Base-by-base conservation (phyloP, 2,113 vertebrate species). In the Oncorhynchus nerka region DNA sequence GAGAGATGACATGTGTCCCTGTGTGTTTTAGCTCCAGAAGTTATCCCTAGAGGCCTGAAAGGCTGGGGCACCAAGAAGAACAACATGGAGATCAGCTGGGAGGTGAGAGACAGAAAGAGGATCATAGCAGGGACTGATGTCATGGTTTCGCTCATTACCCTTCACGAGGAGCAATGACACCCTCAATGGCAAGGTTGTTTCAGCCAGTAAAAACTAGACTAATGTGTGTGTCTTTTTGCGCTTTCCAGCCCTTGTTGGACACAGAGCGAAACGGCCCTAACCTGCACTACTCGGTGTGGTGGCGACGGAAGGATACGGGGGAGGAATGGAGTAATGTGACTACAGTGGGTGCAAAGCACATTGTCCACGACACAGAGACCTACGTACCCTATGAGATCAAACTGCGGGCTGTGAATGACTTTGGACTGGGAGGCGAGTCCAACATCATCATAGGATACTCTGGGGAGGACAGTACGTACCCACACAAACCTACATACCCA, bases 51-150 rank as follows among this genome's bases (percentile, higher is more conserved):
- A 0, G 95, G 94, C 4, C 93, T 99, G 12, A 92, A 94, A 80
- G 98, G 97, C 13, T 94, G 91, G 76, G 98, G 98, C 48, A 95
- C 95, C 77, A 93, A 92, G 34, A 97, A 95, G 80, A 96, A 94
- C 90, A 99, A 97, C 79, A 99, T 99, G 97, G 96, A 98, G 89
- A 98, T 99, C 86, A 97, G 92, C 0, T 99, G 98, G 98, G 96
- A 95, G 75, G 98, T 99, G 85, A 94, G 85, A 62, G 11, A 20
- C 6, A 20, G 1, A 30, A 15, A 16, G 15, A 11, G 22, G 61
- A 0, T 26, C 16, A 55, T 55, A 65, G 15, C 7, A 13, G 51
- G n/a, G n/a, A 26, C 7, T 20, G 22, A 19, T 68, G 45, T 5
- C 11, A 15, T 15, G 4, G 51, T 19, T 55, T 55, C 51, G 3